Conservation (phyloP, 2,888 invertebrate genomes). For the Prosapia bicincta region DNA sequence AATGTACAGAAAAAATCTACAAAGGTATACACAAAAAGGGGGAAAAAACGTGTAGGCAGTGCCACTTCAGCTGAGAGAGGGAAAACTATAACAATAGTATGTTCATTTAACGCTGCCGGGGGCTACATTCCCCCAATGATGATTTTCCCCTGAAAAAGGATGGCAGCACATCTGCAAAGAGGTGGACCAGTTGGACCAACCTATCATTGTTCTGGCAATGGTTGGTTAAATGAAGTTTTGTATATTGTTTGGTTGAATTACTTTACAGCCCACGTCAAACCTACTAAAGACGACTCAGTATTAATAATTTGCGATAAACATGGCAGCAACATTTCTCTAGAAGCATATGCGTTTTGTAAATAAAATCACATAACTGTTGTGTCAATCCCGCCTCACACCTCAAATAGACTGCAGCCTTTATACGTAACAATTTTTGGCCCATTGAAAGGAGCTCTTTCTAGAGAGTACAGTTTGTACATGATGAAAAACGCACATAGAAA, state of each 20-base stretch:
- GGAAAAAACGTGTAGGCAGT: conserved; percentile 6
- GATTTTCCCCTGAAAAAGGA: conserved; percentile 47
- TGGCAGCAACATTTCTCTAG: conserved; percentile 39
- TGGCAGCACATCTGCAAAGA: conserved; percentile 41
- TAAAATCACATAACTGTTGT: conserved; percentile 39
- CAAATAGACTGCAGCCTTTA: conserved; percentile 39
- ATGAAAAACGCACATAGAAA: background rate
- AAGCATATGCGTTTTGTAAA: conserved; percentile 35
- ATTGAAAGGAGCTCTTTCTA: conserved; percentile 40
- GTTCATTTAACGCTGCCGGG: conserved; percentile 44
- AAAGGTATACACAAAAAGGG: background rate
- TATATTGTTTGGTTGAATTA: conserved; percentile 1
- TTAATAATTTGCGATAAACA: conserved; percentile 12
- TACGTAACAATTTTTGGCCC: conserved; percentile 40
- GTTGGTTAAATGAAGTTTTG: conserved; percentile 12
- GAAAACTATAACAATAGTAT: conserved; percentile 44
- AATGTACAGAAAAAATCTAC: conserved; percentile 12
- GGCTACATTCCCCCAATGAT: conserved; percentile 48
- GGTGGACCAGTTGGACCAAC: conserved; percentile 22
- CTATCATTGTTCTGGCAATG: conserved; percentile 16
- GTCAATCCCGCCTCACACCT: conserved; percentile 41
- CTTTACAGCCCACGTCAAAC: background rate
- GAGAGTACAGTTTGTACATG: conserved; percentile 37
- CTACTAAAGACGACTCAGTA: conserved; percentile 10
- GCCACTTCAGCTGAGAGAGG: conserved; percentile 12